Percentiles rank a stretch among this genome's conserved stretches.
These are phyloP conservation scores for Cotesia congregata DNA, from an alignment of 2,888 invertebrate species.

Conservation along the genomic window DNA sequence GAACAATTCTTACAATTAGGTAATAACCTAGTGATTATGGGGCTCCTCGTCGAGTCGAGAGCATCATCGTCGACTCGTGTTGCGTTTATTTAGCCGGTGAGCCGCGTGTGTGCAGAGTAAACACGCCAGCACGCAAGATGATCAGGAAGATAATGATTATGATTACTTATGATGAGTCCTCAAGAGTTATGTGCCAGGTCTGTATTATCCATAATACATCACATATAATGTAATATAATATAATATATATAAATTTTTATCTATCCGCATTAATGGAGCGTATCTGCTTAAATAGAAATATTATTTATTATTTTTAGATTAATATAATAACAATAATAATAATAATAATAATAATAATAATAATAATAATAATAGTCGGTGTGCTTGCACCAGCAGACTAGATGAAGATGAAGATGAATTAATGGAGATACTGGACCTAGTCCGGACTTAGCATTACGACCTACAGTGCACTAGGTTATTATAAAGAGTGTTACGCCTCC, in stretches of 20 bases:
- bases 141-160: constrained; percentile 26
- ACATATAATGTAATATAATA: background rate
- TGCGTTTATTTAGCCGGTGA: constrained; percentile 52
- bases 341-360: too few relatives aligned
- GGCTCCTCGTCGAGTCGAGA: constrained; percentile 46
- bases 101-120: constrained; percentile 55
- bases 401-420: background rate
- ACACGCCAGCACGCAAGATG: constrained; percentile 53
- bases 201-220: background rate
- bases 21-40: constrained; percentile 65
- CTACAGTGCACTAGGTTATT: constrained; percentile 64
- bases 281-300: background rate
- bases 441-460: constrained; percentile 40
- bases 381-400: too few relatives aligned
- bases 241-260: constrained; percentile 5
- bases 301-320: too few relatives aligned
- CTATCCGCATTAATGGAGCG: constrained; percentile 4
- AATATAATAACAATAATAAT: too few relatives aligned
- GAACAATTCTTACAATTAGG: constrained; percentile 61
- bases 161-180: constrained; percentile 22
- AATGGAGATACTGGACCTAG: constrained; percentile 14
- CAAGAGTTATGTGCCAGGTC: background rate
- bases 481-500: constrained; percentile 58
- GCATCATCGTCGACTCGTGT: constrained; percentile 32
- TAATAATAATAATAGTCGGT: too few relatives aligned